A percentile compares a stretch with the other conserved stretches of the same genome.
These are phyloP conservation scores for Oscarella lobularis DNA, from an alignment of 37 sponge, comb jelly and placozoan species.

Conservation along the genomic window DNA sequence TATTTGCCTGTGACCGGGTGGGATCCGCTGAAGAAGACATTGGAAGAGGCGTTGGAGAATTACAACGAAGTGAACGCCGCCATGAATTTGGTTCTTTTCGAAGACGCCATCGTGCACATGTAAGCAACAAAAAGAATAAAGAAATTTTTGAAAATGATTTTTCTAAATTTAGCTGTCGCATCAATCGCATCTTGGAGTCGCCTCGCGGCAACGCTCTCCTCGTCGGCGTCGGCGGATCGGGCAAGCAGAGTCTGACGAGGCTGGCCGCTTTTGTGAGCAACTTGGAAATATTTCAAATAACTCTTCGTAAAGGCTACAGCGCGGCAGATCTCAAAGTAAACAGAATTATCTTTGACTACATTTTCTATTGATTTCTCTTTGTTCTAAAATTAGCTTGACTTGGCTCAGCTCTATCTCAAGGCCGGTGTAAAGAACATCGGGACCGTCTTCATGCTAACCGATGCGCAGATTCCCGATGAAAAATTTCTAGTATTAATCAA, in stretches of 20 bases:
- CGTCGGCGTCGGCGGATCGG: constrained; percentile 97
- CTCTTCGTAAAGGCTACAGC: constrained; percentile 85
- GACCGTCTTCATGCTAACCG: constrained; percentile 96
- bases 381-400: too few relatives aligned
- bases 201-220: constrained; percentile 98
- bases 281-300: constrained; percentile 94
- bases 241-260: constrained; percentile 91
- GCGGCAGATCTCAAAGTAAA: constrained; percentile 90
- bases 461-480: constrained; percentile 96
- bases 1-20: constrained; percentile 65
- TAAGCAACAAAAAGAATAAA: too few relatives aligned
- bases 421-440: constrained; percentile 92
- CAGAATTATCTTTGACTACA: too few relatives aligned
- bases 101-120: constrained; percentile 83
- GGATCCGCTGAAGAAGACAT: constrained; percentile 59
- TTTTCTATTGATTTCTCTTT: too few relatives aligned
- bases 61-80: constrained; percentile 98
- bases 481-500: constrained; percentile 95
- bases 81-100: constrained; percentile 96
- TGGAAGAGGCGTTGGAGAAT: constrained; percentile 87
- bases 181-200: constrained; percentile 96
- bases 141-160: too few relatives aligned
- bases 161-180: too few relatives aligned
- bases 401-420: constrained; percentile 89
- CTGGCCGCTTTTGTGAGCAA: constrained; percentile 91